Evolutionary conservation across 2,888 invertebrate species (phyloP).

Genomic region (Athrips mouffetella): DNA sequence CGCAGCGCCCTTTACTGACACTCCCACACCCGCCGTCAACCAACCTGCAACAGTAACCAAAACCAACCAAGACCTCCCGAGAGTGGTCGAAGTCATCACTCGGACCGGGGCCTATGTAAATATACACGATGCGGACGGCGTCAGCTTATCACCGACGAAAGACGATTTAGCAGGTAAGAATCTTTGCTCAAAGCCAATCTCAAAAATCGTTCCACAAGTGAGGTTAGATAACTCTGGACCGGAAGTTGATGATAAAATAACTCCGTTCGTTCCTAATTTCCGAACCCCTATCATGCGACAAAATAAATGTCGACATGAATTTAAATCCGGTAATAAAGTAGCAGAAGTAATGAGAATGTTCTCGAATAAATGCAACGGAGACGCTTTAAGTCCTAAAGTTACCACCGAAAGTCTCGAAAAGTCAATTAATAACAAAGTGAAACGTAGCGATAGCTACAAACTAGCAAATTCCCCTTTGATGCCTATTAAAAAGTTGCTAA

Average conservation of each 20-base stretch:
- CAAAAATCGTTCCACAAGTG: constrained; percentile 37
- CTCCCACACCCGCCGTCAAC: constrained; percentile 34
- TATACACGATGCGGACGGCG: constrained; percentile 81
- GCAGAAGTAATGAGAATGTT: constrained; percentile 72
- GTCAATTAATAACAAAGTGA: constrained; percentile 74
- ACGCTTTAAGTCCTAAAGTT: constrained; percentile 32
- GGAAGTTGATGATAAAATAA: constrained; percentile 47
- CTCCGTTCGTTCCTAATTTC: constrained; percentile 68
- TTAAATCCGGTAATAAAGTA: constrained; percentile 53
- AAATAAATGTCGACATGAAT: constrained; percentile 51
- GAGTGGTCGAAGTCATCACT: constrained; percentile 68
- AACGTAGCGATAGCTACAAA: constrained; percentile 91
- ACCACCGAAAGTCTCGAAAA: constrained; percentile 38
- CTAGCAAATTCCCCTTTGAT: constrained; percentile 86
- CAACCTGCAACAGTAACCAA: constrained; percentile 45
- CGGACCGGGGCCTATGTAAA: constrained; percentile 84
- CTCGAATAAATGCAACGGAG: constrained; percentile 52
- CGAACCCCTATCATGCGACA: constrained; percentile 67
- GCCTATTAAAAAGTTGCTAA: constrained; percentile 80
- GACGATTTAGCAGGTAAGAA: constrained; percentile 85
- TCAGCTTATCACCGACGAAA: constrained; percentile 79
- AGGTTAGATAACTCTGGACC: constrained; percentile 43
- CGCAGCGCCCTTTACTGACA: constrained; percentile 68
- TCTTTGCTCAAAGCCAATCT: constrained; percentile 44
- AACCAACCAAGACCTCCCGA: constrained; percentile 57